Base-by-base conservation (phyloP, 2,797 vertebrate species). In the Poeciliopsis infans region DNA sequence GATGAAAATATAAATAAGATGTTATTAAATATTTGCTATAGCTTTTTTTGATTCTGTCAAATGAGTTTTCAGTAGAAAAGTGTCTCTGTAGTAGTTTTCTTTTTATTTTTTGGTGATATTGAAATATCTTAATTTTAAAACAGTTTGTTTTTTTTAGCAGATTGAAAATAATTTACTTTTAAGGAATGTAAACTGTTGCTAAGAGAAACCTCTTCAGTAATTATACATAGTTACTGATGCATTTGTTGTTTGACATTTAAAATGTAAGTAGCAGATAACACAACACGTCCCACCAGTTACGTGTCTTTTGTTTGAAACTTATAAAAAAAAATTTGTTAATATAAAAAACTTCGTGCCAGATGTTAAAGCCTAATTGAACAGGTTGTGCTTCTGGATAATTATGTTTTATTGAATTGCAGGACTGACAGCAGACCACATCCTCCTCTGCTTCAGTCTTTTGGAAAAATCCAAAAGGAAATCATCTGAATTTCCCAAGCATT, bases 401-500 rank as follows among this genome's bases (percentile, higher is more conserved):
- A 72, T 75, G 41, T 77, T 28, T 71, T 86, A 92, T 87, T 47
- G 69, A n/a, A 94, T 93, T 91, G 88, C 8, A 82, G 87, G 87
- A 91, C 61, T 79, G 74, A 84, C 46, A 74, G 75, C 74, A 79
- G 80, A 86, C 84, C 84, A 84, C 89, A 87, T 91, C 90, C 91
- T 91, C 79, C 82, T 80, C 81, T 16, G 12, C 77, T 85, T 84
- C 75, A 61, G 76, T 82, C 77, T 66, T 33, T 49, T 86, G 85
- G 89, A 87, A 82, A 75, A 85, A 84, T 85, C 16, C 4, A 83
- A 45, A 75, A 91, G 90, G 91, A 91, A 89, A 95, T 87, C 76
- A 93, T 89, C 74, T 83, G 39, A 51, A 80, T 79, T 66, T 46
- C 71, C 76, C 74, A 78, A 92, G 74, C 93, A 88, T 81, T 91